Evolutionary conservation across 2,797 vertebrate genomes (phyloP), one percentile per base, ranked within the genome.

Genomic region (Eutrigla gurnardus): DNA sequence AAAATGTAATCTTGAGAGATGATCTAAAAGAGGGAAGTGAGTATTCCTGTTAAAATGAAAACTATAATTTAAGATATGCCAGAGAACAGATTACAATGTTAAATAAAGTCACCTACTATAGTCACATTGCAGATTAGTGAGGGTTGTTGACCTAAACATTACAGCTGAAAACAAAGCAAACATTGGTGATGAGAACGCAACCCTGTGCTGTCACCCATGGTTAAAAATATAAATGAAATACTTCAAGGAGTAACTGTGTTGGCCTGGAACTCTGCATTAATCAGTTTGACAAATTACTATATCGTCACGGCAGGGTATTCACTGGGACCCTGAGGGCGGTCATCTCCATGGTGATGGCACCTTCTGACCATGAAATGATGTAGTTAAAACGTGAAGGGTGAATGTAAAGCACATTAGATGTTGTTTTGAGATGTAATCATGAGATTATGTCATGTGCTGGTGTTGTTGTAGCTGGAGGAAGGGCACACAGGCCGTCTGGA

Each of bases 401-500:
- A 25, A 25, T 25, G 25, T 25, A 25, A 25, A 25, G 25, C 25
- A 25, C 25, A 25, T 25, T 25, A 25, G 25, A 25, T 25, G 25
- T 35, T 33, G 42, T 2, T 61, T 3, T 49, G 57, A 25, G 32
- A 77, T 55, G 11, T 67, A 17, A 79, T 57, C 73, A 43, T 60
- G 42, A 62, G 70, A 62, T 76, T 47, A 10, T 37, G 47, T 73
- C 53, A 54, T 66, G 52, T 80, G 63, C 74, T 74, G 57, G 42
- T 70, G 45, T 76, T 60, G 25, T 25, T 77, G 62, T 65, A 99
- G 98, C 90, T 99, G 78, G 98, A 99, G 91, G 97, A 97, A 58
- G 97, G 97, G 35, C 98, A 99, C 88, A 98, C 96, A 0, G 98
- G 98, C 14, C 96, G 97, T 4, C 93, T 99, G 88, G 98, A 99